A percentile compares a stretch with the other conserved stretches of the same genome.
Evolutionary conservation across 2,113 vertebrate species (phyloP).

Genomic region (Carollia perspicillata): DNA sequence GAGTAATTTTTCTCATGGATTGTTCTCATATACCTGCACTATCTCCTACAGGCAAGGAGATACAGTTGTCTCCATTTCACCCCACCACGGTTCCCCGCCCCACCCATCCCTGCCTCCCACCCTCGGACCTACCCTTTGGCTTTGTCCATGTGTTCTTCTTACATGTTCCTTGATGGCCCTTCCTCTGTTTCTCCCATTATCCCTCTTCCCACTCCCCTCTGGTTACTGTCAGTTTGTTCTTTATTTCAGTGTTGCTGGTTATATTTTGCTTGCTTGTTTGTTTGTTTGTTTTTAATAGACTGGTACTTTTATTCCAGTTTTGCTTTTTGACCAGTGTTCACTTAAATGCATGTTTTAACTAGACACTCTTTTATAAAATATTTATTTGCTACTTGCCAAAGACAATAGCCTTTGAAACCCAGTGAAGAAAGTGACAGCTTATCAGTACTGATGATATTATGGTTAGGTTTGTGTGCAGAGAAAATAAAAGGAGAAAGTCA

Average conservation of each 20-base stretch:
- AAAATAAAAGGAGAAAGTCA: background rate
- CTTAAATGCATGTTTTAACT: background rate
- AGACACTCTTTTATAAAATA: background rate
- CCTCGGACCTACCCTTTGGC: no score
- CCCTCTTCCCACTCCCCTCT: no score
- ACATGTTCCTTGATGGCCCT: no score
- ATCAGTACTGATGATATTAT: background rate
- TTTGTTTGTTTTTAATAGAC: background rate
- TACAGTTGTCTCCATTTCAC: no score
- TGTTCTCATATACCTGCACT: background rate
- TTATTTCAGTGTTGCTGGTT: no score
- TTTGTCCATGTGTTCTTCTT: no score
- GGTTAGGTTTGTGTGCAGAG: background rate
- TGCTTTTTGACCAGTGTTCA: background rate
- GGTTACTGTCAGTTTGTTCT: no score
- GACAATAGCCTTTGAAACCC: background rate
- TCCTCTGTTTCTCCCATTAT: no score
- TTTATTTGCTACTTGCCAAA: background rate
- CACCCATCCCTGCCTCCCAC: no score
- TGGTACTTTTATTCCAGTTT: background rate
- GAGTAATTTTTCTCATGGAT: no score
- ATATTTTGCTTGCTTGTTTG: no score
- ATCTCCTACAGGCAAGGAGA: background rate
- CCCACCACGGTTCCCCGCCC: no score
- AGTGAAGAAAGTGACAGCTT: background rate